A percentile compares a stretch with the other conserved stretches of the same genome.
Evolutionary conservation across 2,888 invertebrate species (phyloP).

Genomic region (Mythimna loreyi): DNA sequence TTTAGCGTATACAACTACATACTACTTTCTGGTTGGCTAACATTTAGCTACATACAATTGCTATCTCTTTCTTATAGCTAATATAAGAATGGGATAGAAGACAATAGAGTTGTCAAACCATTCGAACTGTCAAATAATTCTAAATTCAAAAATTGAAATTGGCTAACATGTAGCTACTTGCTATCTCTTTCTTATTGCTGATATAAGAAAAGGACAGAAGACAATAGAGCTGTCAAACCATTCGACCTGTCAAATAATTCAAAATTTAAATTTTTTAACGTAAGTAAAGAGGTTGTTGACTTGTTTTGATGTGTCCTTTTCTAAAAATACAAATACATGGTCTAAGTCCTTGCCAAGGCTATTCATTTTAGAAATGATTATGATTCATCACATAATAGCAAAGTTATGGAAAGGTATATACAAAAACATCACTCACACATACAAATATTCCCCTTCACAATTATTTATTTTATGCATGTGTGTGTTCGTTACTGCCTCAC

Average conservation of each 20-base stretch:
- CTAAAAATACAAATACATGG: background rate
- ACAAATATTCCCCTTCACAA: no score
- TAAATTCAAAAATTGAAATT: no score
- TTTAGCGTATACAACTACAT: background rate
- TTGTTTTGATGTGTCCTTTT: background rate
- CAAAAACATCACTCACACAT: no score
- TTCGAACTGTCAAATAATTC: no score
- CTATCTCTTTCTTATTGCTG: background rate
- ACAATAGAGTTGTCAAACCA: background rate
- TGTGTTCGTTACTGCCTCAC: no score
- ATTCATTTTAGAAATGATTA: background rate
- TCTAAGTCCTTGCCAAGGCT: background rate
- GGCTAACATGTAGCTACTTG: background rate
- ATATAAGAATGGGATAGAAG: background rate
- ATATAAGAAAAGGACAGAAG: background rate
- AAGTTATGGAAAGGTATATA: no score
- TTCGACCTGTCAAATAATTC: background rate
- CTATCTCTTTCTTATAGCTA: background rate
- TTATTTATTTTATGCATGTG: no score
- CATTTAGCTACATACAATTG: background rate
- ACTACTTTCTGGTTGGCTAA: background rate
- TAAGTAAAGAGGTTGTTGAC: background rate
- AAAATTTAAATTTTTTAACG: background rate
- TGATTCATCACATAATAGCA: no score
- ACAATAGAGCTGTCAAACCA: background rate